A percentile compares a stretch with the other conserved stretches of the same genome.
phyloP scores from a whole-genome alignment of 2,797 vertebrate species.

The Hephaestus fuliginosus region DNA sequence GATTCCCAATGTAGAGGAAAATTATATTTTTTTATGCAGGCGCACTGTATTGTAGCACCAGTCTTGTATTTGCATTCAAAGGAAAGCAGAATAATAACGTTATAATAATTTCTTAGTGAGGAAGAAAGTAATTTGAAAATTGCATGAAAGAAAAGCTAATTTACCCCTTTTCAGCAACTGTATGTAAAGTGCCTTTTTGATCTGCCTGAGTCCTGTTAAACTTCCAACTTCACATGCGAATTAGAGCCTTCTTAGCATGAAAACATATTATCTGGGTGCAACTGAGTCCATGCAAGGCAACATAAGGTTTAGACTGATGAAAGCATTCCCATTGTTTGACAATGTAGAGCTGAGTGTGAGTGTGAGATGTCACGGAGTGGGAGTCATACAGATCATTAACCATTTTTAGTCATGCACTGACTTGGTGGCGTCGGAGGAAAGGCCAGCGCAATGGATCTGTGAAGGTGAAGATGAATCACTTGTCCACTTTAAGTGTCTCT shows the following conservation, averaged over 20 bases:
- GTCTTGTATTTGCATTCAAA: not conserved
- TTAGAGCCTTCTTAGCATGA: not conserved
- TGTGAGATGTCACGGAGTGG: not conserved
- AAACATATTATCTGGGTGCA: not conserved
- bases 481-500: not conserved
- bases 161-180: too few species aligned
- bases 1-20: not conserved
- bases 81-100: not conserved
- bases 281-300: not conserved
- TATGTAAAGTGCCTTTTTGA: not conserved
- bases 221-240: not conserved
- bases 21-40: not conserved
- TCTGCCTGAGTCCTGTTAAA: not conserved
- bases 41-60: too few species aligned
- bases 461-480: not conserved
- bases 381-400: not conserved
- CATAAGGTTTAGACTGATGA: not conserved
- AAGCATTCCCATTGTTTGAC: not conserved
- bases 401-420: not conserved
- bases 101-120: not conserved
- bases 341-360: not conserved
- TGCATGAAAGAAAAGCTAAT: not conserved
- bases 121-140: not conserved
- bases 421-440: not conserved
- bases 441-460: not conserved